These are phyloP conservation scores for Drosophila diplacantha DNA, from an alignment of 2,888 invertebrate species.

Conservation along the genomic window DNA sequence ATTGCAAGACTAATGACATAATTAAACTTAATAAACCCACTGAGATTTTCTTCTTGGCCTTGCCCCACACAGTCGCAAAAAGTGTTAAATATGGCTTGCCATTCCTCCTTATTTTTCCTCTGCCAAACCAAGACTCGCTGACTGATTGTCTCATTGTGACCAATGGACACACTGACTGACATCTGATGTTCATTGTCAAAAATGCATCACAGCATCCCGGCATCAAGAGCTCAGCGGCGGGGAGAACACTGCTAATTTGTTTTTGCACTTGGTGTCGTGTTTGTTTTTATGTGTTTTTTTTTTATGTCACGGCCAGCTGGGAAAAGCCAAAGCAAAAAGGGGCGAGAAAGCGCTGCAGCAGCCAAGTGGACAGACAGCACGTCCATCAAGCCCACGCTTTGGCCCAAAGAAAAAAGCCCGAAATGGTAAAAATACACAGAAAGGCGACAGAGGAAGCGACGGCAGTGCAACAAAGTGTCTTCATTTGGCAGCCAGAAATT, in stretches of 20 bases:
- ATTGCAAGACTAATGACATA: neutral
- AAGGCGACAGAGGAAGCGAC: conserved; percentile 10
- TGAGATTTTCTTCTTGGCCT: neutral
- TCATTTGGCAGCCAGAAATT: conserved; percentile 52
- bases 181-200: conserved; percentile 66
- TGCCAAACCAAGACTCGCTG: conserved; percentile 27
- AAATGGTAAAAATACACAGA: conserved; percentile 30
- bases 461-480: conserved; percentile 59
- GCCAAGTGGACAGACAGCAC: conserved; percentile 49
- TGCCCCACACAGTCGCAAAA: neutral
- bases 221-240: conserved; percentile 18
- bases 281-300: conserved; percentile 19
- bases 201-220: conserved; percentile 47
- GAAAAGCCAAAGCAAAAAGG: conserved; percentile 46
- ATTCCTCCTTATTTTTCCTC: neutral
- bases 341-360: conserved; percentile 38
- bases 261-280: conserved; percentile 46
- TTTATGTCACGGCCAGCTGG: conserved; percentile 60
- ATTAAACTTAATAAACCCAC: neutral
- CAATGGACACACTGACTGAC: conserved; percentile 43
- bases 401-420: conserved; percentile 30
- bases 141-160: conserved; percentile 29
- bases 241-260: conserved; percentile 55
- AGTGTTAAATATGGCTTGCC: conserved; percentile 4
- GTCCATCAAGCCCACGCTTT: conserved; percentile 63